Base-by-base conservation (phyloP, 2,888 invertebrate genomes). In the Papilio protenor region DNA sequence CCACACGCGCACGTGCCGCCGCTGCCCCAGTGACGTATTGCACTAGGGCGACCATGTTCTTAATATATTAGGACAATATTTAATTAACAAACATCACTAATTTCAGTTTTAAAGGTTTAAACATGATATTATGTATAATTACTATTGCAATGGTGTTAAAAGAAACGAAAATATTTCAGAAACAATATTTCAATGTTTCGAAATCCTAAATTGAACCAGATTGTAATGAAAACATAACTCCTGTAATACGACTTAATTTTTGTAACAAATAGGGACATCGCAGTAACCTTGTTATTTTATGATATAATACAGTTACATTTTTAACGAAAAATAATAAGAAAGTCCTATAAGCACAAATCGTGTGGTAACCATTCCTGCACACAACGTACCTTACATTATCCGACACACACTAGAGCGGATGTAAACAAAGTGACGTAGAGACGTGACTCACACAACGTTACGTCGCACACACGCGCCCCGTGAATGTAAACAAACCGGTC, bases 401-500 rank as follows among this genome's bases (percentile, higher is more conserved):
- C 64, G 73, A 77, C 83, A 80, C 85, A 85, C 87, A 87, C 86
- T 59, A 73, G 73, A 79, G 79, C 81, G 80, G 85, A 91, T 89
- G 94, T 94, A 94, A 94, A 94, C 93, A 94, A 92, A 88, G 92
- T 94, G 94, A 94, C 94, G 94, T 92, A 83, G 83, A 89, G 88
- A 87, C 85, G 82, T 90, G 91, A 91, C 90, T 86, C 92, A 92
- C 93, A 93, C 93, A 88, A 73, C 33, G 81, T 82, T 80, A 79
- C 76, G 77, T 81, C 82, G 83, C 87, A 85, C 91, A 90, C 91
- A 92, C 92, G 84, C 66, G 78, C 77, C 83, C 82, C 82, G 86
- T 90, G 90, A 90, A 92, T 93, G 93, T 94, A 94, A 94, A 94
- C 94, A 94, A 93, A 93, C 94, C 91, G 89, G 93, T 91, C 87